phyloP scores from a whole-genome alignment of 2,797 vertebrate species.

The Sebastes ruberrimus region DNA sequence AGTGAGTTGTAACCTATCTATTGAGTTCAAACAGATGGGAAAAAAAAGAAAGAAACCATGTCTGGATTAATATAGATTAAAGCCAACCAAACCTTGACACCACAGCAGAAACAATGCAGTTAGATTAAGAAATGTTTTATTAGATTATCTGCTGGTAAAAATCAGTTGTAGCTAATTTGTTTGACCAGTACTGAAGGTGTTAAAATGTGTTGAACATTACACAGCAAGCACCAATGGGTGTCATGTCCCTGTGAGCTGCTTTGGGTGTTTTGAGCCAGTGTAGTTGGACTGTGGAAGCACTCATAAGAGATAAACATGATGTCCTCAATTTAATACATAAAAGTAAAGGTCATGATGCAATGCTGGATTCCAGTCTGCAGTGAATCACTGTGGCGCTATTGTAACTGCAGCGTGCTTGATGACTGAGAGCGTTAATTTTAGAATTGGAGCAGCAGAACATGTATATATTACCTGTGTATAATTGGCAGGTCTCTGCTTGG shows the following conservation, averaged over 20 bases:
- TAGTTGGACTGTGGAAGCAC: background rate
- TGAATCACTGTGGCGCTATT: slow-evolving; percentile 20
- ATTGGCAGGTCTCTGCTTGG: slow-evolving; percentile 73
- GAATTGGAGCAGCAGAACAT: slow-evolving; percentile 45
- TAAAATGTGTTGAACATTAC: background rate
- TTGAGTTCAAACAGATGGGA: slow-evolving; percentile 23
- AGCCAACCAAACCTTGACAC: background rate
- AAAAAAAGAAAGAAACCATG: background rate
- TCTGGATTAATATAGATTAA: slow-evolving; percentile 1
- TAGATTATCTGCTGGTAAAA: background rate
- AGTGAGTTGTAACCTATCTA: slow-evolving; percentile 22
- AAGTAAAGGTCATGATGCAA: background rate
- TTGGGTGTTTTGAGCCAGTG: background rate
- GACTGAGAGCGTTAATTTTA: slow-evolving; percentile 63
- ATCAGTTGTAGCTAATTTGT: background rate
- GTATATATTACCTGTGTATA: slow-evolving; percentile 70
- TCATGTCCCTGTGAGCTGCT: background rate
- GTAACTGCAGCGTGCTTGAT: slow-evolving; percentile 3
- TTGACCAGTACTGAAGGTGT: background rate
- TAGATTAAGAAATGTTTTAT: background rate
- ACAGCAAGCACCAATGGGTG: background rate
- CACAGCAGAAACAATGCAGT: background rate
- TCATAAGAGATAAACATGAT: background rate
- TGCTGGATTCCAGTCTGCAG: slow-evolving; percentile 20
- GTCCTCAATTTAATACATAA: background rate